A percentile compares a stretch with the other conserved stretches of the same genome.
Conservation (phyloP, 2,113 vertebrate species). For the Panthera tigris region DNA sequence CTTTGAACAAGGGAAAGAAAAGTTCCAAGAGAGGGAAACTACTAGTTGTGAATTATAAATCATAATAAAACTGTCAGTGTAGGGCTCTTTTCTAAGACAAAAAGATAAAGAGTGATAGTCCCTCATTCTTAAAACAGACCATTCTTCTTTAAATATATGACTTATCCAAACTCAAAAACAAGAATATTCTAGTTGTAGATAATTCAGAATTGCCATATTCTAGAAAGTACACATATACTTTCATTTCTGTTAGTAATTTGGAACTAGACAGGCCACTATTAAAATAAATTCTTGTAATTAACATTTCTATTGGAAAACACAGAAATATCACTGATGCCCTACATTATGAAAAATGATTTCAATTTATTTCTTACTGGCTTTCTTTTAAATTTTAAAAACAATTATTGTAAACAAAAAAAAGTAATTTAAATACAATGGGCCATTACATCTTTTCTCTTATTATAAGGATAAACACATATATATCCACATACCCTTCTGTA, state of each 20-base stretch:
- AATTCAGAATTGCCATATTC: not conserved
- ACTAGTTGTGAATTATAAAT: not conserved
- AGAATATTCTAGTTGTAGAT: not conserved
- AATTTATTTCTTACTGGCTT: conserved; percentile 50
- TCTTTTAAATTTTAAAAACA: conserved; percentile 37
- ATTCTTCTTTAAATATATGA: not conserved
- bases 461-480: not conserved
- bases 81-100: not conserved
- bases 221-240: not conserved
- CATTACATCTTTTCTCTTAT: conserved; percentile 19
- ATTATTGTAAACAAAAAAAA: conserved; percentile 44
- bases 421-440: conserved; percentile 22
- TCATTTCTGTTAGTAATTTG: conserved; percentile 72
- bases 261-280: conserved; percentile 51
- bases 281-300: conserved; percentile 65
- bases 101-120: not conserved
- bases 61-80: not conserved
- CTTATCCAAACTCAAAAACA: not conserved
- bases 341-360: conserved; percentile 60
- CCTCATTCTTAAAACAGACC: not conserved
- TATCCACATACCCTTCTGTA: not conserved
- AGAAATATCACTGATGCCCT: conserved; percentile 38
- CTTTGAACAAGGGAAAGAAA: not conserved
- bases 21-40: not conserved
- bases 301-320: conserved; percentile 56